Conservation (phyloP, 2,113 vertebrate species). For the Pelobates fuscus region DNA sequence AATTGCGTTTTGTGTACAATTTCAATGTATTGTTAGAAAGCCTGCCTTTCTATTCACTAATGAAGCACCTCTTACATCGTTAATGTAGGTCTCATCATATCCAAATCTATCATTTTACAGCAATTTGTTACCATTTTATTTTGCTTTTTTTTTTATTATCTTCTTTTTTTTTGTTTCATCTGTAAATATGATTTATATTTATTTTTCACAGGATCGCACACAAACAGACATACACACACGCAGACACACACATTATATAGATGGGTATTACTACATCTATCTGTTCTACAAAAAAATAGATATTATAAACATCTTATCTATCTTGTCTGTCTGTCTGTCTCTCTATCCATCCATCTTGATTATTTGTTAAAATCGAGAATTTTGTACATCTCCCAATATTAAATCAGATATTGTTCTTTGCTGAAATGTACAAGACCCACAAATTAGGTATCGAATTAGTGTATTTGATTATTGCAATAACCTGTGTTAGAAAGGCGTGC, state of each 20-base stretch:
- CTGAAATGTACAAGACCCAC: background rate
- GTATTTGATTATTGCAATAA: slow-evolving; percentile 72
- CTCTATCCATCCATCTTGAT: too few relatives aligned
- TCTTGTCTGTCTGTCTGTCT: background rate
- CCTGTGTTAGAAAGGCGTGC: slow-evolving; percentile 71
- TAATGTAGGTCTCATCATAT: background rate
- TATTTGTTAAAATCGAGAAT: too few relatives aligned
- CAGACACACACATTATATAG: too few relatives aligned
- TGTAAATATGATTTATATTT: background rate
- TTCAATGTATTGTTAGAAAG: slow-evolving; percentile 69
- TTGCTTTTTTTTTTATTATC: background rate
- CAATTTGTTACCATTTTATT: background rate
- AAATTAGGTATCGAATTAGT: slow-evolving; percentile 57
- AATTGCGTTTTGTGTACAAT: slow-evolving; percentile 77
- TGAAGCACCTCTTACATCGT: background rate
- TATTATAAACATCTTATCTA: too few relatives aligned
- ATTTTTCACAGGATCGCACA: background rate
- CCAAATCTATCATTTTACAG: slow-evolving; percentile 25
- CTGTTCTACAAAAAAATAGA: background rate
- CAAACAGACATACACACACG: too few relatives aligned
- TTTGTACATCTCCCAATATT: too few relatives aligned
- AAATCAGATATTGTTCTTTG: too few relatives aligned
- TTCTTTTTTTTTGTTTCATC: background rate
- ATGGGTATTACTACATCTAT: background rate
- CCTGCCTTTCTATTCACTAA: slow-evolving; percentile 54